Conservation (phyloP, 92 coral and sea anemone species). For the Scolanthus callimorphus region DNA sequence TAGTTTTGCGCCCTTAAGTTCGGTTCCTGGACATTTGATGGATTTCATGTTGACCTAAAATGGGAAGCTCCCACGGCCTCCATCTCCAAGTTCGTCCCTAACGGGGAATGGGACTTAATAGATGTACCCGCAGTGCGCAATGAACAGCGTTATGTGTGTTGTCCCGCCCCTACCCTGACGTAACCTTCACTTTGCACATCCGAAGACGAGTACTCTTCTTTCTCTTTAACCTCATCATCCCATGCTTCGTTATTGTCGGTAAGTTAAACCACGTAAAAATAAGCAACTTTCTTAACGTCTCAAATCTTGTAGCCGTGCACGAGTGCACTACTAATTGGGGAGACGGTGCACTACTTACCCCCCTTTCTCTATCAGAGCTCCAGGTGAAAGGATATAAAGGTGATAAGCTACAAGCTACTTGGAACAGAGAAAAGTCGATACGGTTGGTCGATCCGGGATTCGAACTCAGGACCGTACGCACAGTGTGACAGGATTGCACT, state of each 20-base stretch:
- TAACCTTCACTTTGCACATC: conserved; percentile 76
- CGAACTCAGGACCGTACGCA: too few relatives aligned
- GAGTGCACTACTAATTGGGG: too few relatives aligned
- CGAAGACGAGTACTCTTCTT: conserved; percentile 75
- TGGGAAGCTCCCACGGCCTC: conserved; percentile 59
- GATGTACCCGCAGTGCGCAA: conserved; percentile 71
- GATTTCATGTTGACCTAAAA: conserved; percentile 70
- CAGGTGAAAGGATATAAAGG: too few relatives aligned
- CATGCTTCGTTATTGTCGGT: conserved; percentile 94
- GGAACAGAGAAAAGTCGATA: too few relatives aligned
- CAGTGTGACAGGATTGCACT: not conserved
- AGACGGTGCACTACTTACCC: too few relatives aligned
- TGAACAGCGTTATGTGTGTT: conserved; percentile 65
- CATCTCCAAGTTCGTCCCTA: conserved; percentile 55
- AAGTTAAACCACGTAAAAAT: conserved; percentile 13
- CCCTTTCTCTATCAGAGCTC: too few relatives aligned
- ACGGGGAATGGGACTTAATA: conserved; percentile 95
- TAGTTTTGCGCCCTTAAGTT: conserved; percentile 80
- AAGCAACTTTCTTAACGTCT: too few relatives aligned
- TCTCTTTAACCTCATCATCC: conserved; percentile 90
- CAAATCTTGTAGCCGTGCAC: too few relatives aligned
- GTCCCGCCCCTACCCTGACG: conserved; percentile 92
- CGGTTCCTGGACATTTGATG: conserved; percentile 98
- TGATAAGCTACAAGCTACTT: too few relatives aligned
- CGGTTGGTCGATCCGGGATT: too few relatives aligned